Evolutionary conservation across 1,140 invertebrate genomes (phyloP), one percentile per base, ranked within the genome.

Genomic region (Matsumurasca onukii): DNA sequence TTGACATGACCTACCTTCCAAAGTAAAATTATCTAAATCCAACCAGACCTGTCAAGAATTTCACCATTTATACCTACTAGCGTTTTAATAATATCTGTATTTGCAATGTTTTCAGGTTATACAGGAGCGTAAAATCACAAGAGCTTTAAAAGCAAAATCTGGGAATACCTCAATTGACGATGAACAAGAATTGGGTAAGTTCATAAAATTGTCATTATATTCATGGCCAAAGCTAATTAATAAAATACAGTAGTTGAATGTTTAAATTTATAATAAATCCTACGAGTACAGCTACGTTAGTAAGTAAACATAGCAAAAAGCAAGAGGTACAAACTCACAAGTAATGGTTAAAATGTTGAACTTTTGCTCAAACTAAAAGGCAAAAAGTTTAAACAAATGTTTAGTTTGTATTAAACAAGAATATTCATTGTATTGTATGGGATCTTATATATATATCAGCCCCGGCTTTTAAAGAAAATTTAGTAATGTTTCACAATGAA

Each of bases 101-200:
- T n/a, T n/a, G n/a, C n/a, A n/a, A n/a, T 84, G 86, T 69, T 80
- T 82, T 31, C 79, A 79, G 25, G 81, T 86, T 57, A 78, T 85
- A 29, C 79, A 84, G 70, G 80, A 79, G 30, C 82, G 91, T 69
- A 13, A 59, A n/a, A 59, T 59, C 25, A 59, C 55, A 59, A 59
- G 55, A 59, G 55, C 55, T 9, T 27, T 59, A 24, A 25, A 27
- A 27, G 25, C 24, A 59, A 29, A 27, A 59, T 24, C 55, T 22
- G 55, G 25, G 9, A 27, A 22, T 12, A 22, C 55, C 22, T 27
- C 30, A 5, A 9, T 5, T 27, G 55, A 59, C 9, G 55, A 59
- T 9, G 55, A 59, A 59, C n/a, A 59, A 59, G 55, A 59, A 9
- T 27, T 59, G 25, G 55, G 55, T 59, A 24, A 59, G 55, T 52